phyloP scores from a whole-genome alignment of 2,113 vertebrate species.

The Platycercus adscitus region DNA sequence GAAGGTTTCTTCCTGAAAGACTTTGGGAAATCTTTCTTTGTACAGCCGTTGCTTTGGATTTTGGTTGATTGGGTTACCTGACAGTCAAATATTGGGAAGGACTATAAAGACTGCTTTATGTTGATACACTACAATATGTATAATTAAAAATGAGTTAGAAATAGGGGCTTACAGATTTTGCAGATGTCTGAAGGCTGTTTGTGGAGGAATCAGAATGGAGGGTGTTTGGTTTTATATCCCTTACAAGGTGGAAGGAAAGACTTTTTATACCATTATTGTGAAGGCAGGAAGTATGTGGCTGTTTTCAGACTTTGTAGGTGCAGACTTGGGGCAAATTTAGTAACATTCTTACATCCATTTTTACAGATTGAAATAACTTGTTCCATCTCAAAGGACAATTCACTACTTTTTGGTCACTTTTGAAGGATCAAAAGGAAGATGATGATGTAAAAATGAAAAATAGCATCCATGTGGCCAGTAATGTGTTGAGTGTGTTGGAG shows the following conservation, averaged over 20 bases:
- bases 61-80: not conserved
- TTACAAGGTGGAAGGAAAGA: not conserved
- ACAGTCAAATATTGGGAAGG: not conserved
- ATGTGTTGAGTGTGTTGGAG: not conserved
- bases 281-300: not conserved
- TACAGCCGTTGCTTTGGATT: not conserved
- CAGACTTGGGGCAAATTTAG: not conserved
- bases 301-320: not conserved
- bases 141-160: not conserved
- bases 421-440: not conserved
- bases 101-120: not conserved
- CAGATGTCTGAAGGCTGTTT: not conserved
- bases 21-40: not conserved
- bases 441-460: not conserved
- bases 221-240: not conserved
- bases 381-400: not conserved
- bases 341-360: not conserved
- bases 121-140: not conserved
- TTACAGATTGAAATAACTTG: not conserved
- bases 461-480: not conserved
- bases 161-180: not conserved
- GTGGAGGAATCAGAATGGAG: not conserved
- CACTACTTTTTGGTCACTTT: not conserved
- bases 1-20: not conserved
- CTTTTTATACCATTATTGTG: not conserved